Percentiles rank a stretch among this genome's conserved stretches.
phyloP scores from a whole-genome alignment of 1,140 invertebrate species.

The Rhagoletis zephyria region DNA sequence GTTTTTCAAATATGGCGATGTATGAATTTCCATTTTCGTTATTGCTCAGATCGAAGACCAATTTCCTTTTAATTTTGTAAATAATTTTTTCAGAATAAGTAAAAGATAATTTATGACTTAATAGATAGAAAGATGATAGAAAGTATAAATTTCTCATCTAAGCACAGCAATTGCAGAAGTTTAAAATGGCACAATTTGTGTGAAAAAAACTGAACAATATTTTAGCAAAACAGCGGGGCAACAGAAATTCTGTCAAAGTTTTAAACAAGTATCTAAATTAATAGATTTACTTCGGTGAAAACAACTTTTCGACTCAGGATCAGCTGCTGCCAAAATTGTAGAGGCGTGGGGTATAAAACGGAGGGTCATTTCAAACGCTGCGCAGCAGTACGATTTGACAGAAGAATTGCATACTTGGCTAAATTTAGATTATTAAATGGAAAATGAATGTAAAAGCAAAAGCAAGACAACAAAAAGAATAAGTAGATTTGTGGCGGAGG shows the following conservation, averaged over 20 bases:
- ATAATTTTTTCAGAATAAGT: too few relatives aligned
- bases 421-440: slow-evolving; percentile 48
- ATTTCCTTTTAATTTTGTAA: too few relatives aligned
- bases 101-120: too few relatives aligned
- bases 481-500: neutral
- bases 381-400: slow-evolving; percentile 1
- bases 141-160: neutral
- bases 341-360: neutral
- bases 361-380: neutral
- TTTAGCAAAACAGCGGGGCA: neutral
- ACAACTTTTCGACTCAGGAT: neutral
- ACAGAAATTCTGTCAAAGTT: neutral
- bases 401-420: slow-evolving; percentile 34
- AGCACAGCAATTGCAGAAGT: neutral
- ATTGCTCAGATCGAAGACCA: too few relatives aligned
- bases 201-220: neutral
- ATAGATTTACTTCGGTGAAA: neutral
- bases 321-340: neutral
- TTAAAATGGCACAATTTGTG: neutral
- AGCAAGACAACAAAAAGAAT: neutral
- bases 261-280: neutral
- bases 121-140: neutral
- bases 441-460: slow-evolving; percentile 26
- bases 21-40: too few relatives aligned
- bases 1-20: too few relatives aligned